Conservation (phyloP, 2,797 vertebrate genomes). For the Hoplostethus mediterraneus region DNA sequence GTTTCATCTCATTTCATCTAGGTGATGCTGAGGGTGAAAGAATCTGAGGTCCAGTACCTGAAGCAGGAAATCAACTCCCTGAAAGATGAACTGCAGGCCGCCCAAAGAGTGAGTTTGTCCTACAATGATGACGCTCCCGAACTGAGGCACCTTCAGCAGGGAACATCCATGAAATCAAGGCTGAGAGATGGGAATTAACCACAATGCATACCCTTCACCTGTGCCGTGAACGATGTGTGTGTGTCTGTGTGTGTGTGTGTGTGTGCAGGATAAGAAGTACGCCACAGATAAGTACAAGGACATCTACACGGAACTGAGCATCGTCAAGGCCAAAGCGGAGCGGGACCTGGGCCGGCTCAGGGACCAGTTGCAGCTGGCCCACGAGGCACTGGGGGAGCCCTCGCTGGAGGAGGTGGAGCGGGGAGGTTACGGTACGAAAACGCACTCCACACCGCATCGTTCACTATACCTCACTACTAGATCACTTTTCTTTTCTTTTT, state of each 20-base stretch:
- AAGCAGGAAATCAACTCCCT: slow-evolving; percentile 82
- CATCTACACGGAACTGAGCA: slow-evolving; percentile 90
- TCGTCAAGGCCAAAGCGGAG: slow-evolving; percentile 88
- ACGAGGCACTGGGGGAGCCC: slow-evolving; percentile 86
- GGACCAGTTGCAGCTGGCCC: slow-evolving; percentile 87
- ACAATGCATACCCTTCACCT: slow-evolving; percentile 13
- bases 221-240: slow-evolving; percentile 37
- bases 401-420: slow-evolving; percentile 83
- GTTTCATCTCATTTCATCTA: slow-evolving; percentile 21
- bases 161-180: no score
- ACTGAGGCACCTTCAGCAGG: no score
- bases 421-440: slow-evolving; percentile 82
- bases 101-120: slow-evolving; percentile 70
- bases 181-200: background rate
- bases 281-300: slow-evolving; percentile 90
- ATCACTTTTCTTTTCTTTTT: background rate
- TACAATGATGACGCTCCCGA: background rate
- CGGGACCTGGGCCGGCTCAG: slow-evolving; percentile 84
- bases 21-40: slow-evolving; percentile 81
- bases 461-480: background rate
- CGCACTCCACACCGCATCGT: background rate
- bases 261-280: slow-evolving; percentile 87
- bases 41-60: slow-evolving; percentile 80
- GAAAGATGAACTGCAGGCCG: slow-evolving; percentile 79
- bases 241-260: slow-evolving; percentile 25